Base-by-base conservation (phyloP, 2,797 vertebrate species). In the Hylomyscus alleni region DNA sequence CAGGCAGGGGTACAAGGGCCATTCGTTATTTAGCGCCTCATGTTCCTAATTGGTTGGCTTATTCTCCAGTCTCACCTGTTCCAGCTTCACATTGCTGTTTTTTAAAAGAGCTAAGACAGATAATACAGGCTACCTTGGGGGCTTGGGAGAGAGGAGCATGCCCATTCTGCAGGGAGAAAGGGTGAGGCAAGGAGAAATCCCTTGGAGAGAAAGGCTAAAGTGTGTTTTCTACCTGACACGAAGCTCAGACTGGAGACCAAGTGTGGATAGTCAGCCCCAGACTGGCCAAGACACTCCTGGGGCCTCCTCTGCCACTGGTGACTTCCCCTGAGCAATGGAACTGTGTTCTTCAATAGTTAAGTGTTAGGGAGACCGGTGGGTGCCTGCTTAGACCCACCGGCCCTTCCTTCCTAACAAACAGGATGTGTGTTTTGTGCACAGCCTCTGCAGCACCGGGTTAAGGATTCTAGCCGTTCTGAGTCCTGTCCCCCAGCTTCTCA, bases 11-110 rank as follows among this genome's bases (percentile, higher is more conserved):
- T 0, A 17, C 3, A 5, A 19, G 17, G 31, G 9, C 40, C 0
- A 1, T 14, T 24, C 10, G 22, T 20, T 84, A 47, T 47, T 65
- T 20, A 34, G 17, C 10, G 0, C 29, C 1, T 3, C 11, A 0
- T 34, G 40, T 82, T 37, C 60, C 13, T 19, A 44, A 62, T 1
- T 15, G 37, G 17, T 6, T 19, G 5, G 6, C 29, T 47, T 85
- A 4, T 50, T 65, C 29, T 50, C 31, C 11, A 4, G 60, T 50
- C 40, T 12, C 29, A 34, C 60, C 40, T 47, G 19, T 44, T 84
- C 40, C 6, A 34, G 82, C 17, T 17, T 84, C 40, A 47, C 7
- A 10, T 34, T 29, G 7, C 26, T 62, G 8, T 56, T 7, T 9
- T 31, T 44, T 40, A 31, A 47, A 40, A 60, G 15, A 47, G 54